Percentiles rank a stretch among this genome's conserved stretches.
Evolutionary conservation across 2,113 vertebrate species (phyloP).

Genomic region (Siniperca chuatsi): DNA sequence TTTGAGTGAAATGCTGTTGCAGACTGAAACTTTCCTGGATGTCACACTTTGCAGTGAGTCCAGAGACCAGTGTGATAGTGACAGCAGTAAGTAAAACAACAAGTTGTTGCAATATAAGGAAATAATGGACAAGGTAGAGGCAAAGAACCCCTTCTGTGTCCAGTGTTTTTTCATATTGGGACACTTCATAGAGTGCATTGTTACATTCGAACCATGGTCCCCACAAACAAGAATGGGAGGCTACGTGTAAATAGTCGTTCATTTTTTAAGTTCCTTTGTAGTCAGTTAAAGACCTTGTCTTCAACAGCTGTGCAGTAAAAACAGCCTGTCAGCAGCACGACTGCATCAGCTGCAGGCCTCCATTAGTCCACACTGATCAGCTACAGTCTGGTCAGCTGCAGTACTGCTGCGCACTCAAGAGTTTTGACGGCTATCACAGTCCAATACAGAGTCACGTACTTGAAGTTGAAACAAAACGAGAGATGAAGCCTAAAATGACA

Average conservation of each 20-base stretch:
- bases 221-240: neutral
- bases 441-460: too few relatives aligned
- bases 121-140: neutral
- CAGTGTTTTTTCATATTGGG: neutral
- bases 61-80: neutral
- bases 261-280: neutral
- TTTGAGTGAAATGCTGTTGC: neutral
- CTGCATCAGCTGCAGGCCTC: too few relatives aligned
- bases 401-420: too few relatives aligned
- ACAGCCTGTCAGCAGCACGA: neutral
- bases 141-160: neutral
- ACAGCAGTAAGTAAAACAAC: too few relatives aligned
- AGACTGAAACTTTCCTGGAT: neutral
- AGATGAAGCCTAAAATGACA: too few relatives aligned
- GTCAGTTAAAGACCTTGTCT: too few relatives aligned
- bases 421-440: too few relatives aligned
- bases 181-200: neutral
- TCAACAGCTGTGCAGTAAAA: neutral
- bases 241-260: neutral
- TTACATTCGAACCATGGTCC: neutral
- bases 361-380: too few relatives aligned
- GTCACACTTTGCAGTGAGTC: neutral
- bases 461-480: too few relatives aligned
- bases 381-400: too few relatives aligned
- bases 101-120: neutral